Evolutionary conservation across 2,113 vertebrate species (phyloP).

Genomic region (Crotalus helleri): DNA sequence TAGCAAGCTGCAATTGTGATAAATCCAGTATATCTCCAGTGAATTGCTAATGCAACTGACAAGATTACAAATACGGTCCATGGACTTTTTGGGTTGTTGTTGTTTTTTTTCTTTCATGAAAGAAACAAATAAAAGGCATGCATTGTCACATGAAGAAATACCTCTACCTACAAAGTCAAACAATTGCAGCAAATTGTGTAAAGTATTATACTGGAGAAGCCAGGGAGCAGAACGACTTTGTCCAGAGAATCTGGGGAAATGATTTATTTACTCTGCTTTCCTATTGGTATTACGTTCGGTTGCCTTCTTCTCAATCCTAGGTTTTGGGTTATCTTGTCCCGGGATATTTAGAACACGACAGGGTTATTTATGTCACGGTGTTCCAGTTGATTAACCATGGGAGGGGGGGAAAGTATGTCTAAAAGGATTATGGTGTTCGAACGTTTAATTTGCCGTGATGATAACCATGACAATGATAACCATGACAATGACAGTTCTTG

Average conservation of each 20-base stretch:
- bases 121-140: background rate
- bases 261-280: background rate
- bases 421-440: background rate
- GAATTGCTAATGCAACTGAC: background rate
- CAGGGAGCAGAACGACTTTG: background rate
- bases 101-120: no score
- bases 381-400: background rate
- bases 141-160: background rate
- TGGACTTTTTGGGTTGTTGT: background rate
- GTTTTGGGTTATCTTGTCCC: background rate
- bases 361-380: background rate
- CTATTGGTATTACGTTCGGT: background rate
- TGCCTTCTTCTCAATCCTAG: background rate
- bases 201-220: background rate
- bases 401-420: background rate
- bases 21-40: background rate
- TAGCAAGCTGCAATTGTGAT: background rate
- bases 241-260: background rate
- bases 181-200: slow-evolving; percentile 2
- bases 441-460: slow-evolving; percentile 1
- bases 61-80: background rate
- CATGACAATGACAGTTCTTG: background rate
- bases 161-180: background rate
- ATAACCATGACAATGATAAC: background rate
- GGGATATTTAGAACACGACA: background rate